phyloP scores from a whole-genome alignment of 2,888 invertebrate genomes.

The Pachymerium ferrugineum region DNA sequence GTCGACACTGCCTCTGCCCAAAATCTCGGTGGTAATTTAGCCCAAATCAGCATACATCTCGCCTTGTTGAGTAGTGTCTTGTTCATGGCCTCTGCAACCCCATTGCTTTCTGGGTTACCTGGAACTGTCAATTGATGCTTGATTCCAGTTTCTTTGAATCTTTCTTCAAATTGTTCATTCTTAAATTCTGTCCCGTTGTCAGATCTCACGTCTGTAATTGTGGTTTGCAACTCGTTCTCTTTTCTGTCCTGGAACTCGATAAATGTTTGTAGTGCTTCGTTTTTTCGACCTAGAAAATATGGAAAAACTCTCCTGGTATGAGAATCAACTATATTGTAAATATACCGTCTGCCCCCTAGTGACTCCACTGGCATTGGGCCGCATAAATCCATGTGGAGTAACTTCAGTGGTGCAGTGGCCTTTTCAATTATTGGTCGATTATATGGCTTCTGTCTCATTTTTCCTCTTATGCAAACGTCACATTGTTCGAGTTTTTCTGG shows the following conservation, averaged over 20 bases:
- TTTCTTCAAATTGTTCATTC: conserved; percentile 28
- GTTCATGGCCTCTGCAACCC: conserved; percentile 35
- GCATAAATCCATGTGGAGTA: no score
- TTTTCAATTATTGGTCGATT: neutral
- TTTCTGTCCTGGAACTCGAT: conserved; percentile 23
- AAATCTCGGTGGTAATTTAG: conserved; percentile 30
- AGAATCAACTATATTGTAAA: conserved; percentile 20
- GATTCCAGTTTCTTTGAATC: conserved; percentile 10
- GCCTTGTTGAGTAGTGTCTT: conserved; percentile 31
- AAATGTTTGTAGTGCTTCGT: neutral
- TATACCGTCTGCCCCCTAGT: conserved; percentile 20
- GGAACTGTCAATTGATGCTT: conserved; percentile 22
- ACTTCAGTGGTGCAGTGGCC: neutral
- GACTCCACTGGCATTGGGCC: neutral
- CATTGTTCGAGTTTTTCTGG: neutral
- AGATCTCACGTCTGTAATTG: conserved; percentile 28
- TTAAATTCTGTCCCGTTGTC: conserved; percentile 35
- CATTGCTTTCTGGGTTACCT: no score
- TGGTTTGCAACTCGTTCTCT: neutral
- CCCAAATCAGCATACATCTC: conserved; percentile 31
- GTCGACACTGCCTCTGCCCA: conserved; percentile 37
- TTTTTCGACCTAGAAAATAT: conserved; percentile 7
- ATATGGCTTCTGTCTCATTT: neutral
- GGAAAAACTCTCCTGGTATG: conserved; percentile 23
- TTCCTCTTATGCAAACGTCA: neutral